These are phyloP conservation scores for Scaptomyza montana DNA, from an alignment of 1,140 invertebrate genomes.

Conservation along the genomic window DNA sequence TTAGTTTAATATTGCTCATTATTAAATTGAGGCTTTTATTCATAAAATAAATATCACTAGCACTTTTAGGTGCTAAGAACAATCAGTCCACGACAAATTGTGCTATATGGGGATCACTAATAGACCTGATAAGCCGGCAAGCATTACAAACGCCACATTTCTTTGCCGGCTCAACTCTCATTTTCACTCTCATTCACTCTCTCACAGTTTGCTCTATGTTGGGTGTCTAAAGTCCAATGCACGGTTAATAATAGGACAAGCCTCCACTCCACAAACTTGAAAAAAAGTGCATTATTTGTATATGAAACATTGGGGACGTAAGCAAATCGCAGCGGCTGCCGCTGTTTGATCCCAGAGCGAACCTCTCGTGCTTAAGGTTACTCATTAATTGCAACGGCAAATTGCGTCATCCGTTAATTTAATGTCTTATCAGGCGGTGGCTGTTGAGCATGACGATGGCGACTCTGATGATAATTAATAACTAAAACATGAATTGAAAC, in stretches of 20 bases:
- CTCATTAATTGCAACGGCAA: conserved; percentile 62
- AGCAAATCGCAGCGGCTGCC: conserved; percentile 22
- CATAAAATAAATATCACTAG: background rate
- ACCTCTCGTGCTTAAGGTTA: conserved; percentile 66
- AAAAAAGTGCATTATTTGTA: background rate
- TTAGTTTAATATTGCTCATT: background rate
- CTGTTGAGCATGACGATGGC: conserved; percentile 21
- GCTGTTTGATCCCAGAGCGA: conserved; percentile 46
- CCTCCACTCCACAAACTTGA: conserved; percentile 12
- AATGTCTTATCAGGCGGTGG: conserved; percentile 46
- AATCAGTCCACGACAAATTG: conserved; percentile 28
- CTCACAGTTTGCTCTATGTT: background rate
- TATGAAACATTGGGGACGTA: background rate
- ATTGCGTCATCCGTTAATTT: conserved; percentile 67
- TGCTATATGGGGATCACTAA: conserved; percentile 16
- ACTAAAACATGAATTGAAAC: conserved; percentile 58
- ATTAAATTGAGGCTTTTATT: background rate
- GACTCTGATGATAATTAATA: conserved; percentile 56
- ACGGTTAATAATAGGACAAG: conserved; percentile 13
- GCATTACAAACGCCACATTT: conserved; percentile 7
- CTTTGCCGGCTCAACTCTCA: background rate
- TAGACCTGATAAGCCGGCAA: conserved; percentile 10
- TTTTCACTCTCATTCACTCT: background rate
- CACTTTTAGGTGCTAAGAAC: background rate
- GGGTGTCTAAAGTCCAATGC: conserved; percentile 38